Evolutionary conservation across 2,797 vertebrate species (phyloP).

Genomic region (Neostethus bicornis): DNA sequence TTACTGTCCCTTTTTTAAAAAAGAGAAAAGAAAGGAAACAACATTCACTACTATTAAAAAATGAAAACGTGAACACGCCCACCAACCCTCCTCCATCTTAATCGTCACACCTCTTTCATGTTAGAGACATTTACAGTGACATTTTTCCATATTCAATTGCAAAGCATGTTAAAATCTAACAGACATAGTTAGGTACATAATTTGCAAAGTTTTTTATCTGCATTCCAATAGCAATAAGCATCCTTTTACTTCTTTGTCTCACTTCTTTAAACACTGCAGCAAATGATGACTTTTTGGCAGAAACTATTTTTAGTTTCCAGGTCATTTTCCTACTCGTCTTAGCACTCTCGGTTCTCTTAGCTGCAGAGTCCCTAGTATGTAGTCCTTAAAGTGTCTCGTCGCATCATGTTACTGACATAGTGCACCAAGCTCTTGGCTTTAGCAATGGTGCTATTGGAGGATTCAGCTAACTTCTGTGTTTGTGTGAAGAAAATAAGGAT

Average conservation of each 20-base stretch:
- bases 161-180: slow-evolving; percentile 4
- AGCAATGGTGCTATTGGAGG: slow-evolving; percentile 18
- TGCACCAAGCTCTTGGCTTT: slow-evolving; percentile 16
- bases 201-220: slow-evolving; percentile 10
- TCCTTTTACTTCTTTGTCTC: slow-evolving; percentile 28
- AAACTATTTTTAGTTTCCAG: slow-evolving; percentile 68
- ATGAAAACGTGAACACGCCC: slow-evolving; percentile 13
- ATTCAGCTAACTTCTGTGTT: slow-evolving; percentile 52
- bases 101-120: neutral
- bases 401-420: slow-evolving; percentile 57
- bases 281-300: slow-evolving; percentile 27
- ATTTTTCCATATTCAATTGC: slow-evolving; percentile 11
- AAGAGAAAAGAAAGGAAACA: no score
- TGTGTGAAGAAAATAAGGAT: slow-evolving; percentile 35
- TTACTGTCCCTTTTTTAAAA: no score
- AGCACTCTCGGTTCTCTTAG: slow-evolving; percentile 52
- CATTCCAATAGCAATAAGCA: slow-evolving; percentile 3
- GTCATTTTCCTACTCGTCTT: slow-evolving; percentile 63
- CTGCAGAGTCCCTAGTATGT: slow-evolving; percentile 56
- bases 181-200: slow-evolving; percentile 3
- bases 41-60: neutral
- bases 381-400: slow-evolving; percentile 64
- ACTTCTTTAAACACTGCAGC: slow-evolving; percentile 38
- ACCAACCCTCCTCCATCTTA: neutral
- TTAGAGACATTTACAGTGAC: slow-evolving; percentile 7